Evolutionary conservation across 2,888 invertebrate species (phyloP), one percentile per base, ranked within the genome.

Genomic region (Plagiodera versicolora): DNA sequence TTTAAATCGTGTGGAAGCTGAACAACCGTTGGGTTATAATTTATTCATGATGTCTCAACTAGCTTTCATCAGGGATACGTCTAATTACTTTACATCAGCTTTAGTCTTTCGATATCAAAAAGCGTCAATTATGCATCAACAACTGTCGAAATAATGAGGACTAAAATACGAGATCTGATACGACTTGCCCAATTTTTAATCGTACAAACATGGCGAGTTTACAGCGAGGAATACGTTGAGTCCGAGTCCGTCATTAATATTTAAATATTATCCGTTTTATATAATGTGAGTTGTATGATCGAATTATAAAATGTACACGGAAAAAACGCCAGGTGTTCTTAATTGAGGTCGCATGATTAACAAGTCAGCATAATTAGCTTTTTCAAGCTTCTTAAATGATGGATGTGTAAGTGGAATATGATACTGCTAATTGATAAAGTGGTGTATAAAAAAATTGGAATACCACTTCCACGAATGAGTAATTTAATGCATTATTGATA

Each of bases 291-390:
- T 14, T 39, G 39, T 55, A 35, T 53, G 55, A 62, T 51, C 28
- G 51, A 56, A 48, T 46, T 47, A 58, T 54, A 45, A 57, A 35
- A 49, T 30, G 17, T 54, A 54, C 39, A 57, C 45, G 58, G 50
- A 60, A 63, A 63, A 48, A 32, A 45, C 1, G 44, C 54, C 63
- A 63, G 63, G 63, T 63, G 63, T 57, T 63, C 56, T 52, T 60
- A 63, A 63, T 63, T 63, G 53, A 46, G 48, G 46, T 24, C 52
- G 54, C 61, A 61, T 55, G 58, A 62, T 62, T 62, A 62, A 51
- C 50, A 55, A 56, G 39, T 60, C 47, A 46, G 55, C 55, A 48
- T 46, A 58, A 58, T 62, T 35, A 58, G 51, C 19, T 30, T 56
- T 56, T 56, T 62, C 56, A 5, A 48, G 32, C 39, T 17, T 20